phyloP scores from a whole-genome alignment of 2,888 invertebrate species.

The Lysandra bellargus region DNA sequence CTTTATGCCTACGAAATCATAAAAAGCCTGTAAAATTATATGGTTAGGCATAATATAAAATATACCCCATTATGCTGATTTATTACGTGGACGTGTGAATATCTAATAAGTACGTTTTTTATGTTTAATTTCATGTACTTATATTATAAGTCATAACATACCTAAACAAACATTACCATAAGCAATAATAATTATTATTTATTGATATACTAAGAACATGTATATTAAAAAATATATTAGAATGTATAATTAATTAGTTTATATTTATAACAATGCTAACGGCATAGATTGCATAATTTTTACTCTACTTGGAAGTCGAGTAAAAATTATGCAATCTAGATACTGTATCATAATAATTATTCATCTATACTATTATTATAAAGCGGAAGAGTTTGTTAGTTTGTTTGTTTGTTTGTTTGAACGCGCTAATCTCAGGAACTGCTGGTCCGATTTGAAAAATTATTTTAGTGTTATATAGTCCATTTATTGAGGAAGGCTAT shows the following conservation, averaged over 20 bases:
- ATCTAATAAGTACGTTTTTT: background rate
- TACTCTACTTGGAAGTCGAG: no score
- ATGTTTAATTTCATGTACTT: background rate
- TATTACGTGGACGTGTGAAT: background rate
- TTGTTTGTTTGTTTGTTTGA: no score
- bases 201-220: background rate
- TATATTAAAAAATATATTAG: background rate
- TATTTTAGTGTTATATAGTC: no score
- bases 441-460: no score
- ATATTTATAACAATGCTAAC: background rate
- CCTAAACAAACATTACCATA: background rate
- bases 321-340: no score
- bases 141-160: background rate
- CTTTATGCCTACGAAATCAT: conserved; percentile 2
- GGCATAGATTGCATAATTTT: background rate
- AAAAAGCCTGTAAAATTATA: conserved; percentile 24
- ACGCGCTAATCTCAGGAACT: no score
- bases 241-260: background rate
- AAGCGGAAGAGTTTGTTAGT: no score
- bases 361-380: no score
- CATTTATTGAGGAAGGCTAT: no score
- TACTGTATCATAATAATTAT: no score
- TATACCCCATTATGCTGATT: background rate
- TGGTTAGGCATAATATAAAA: background rate
- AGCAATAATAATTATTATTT: background rate